Conservation (phyloP, 2,888 invertebrate genomes). For the Tethea ocularis region DNA sequence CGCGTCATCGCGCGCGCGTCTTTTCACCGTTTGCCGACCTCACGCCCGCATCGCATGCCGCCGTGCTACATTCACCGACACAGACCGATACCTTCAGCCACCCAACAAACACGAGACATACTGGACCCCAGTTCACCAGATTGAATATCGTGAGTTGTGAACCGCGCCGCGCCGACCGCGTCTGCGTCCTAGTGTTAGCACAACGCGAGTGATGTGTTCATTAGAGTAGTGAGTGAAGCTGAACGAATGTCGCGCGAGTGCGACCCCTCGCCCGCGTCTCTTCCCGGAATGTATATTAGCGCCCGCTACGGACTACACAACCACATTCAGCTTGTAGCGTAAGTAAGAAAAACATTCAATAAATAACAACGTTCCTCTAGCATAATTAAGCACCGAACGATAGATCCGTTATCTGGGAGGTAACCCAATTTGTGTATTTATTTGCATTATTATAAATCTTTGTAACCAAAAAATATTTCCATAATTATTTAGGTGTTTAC, state of each 20-base stretch:
- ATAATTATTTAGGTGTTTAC: slow-evolving; percentile 63
- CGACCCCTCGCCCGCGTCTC: not conserved
- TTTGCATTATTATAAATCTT: slow-evolving; percentile 58
- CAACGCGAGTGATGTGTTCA: slow-evolving; percentile 52
- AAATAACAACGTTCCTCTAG: slow-evolving; percentile 57
- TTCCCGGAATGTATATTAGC: not conserved
- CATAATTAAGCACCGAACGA: slow-evolving; percentile 35
- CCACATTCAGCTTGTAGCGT: slow-evolving; percentile 32
- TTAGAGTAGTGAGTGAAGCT: slow-evolving; percentile 29
- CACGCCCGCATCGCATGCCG: slow-evolving; percentile 1
- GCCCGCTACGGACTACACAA: slow-evolving; percentile 11
- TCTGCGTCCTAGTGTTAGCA: slow-evolving; percentile 21
- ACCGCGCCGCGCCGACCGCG: too few relatives aligned
- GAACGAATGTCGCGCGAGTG: not conserved
- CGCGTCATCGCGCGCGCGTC: too few relatives aligned
- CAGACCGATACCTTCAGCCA: not conserved
- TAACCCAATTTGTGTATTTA: slow-evolving; percentile 54
- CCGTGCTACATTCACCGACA: not conserved
- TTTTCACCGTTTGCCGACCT: too few relatives aligned
- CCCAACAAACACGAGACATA: slow-evolving; percentile 5
- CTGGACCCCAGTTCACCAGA: slow-evolving; percentile 25
- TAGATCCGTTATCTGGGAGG: slow-evolving; percentile 40
- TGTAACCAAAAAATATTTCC: slow-evolving; percentile 75
- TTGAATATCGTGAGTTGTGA: slow-evolving; percentile 16
- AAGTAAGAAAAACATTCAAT: slow-evolving; percentile 34